Base-by-base conservation (phyloP, 2,888 invertebrate genomes). In the Aethes cnicana region DNA sequence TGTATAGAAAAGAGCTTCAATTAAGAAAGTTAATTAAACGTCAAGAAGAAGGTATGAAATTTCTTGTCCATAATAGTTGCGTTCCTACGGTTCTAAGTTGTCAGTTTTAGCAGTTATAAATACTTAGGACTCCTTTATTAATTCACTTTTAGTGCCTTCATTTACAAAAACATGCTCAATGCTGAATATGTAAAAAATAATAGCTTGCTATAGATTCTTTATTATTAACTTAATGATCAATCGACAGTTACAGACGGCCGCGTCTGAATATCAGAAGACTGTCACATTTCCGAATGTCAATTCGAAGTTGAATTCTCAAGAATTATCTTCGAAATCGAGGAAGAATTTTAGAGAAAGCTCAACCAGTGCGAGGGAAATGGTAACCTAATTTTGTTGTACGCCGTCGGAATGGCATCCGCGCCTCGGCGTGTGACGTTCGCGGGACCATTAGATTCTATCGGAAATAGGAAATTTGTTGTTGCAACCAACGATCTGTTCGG, bases 381-480 rank as follows among this genome's bases (percentile, higher is more conserved):
- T 84, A 84, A 84, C 77, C 76, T 79, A 77, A 86, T 86, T 84
- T 81, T 71, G 72, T 73, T 67, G 69, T 68, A 68, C 72, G 68
- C 65, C 63, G 62, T 58, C 58, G 65, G 63, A 62, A 62, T 63
- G 63, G 62, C 67, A 58, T 57, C 32, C 61, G 61, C 56, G 52
- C 55, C 64, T 59, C 57, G 62, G 63, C 66, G 61, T 65, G 66
- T 62, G 69, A 66, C 61, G 59, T 54, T 55, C 63, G 58, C 56
- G 59, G 58, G 65, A 54, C 74, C 76, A 80, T 81, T 82, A 80
- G 68, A 80, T 80, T 82, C 69, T 68, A 73, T 75, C 61, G 63
- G 68, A 78, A 80, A 79, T 82, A 74, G 76, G 80, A 82, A 82
- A 81, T 77, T 77, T 68, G 66, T 62, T 72, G 68, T 72, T 63